A percentile compares a stretch with the other conserved stretches of the same genome.
These are phyloP conservation scores for Glyphotaelius pellucidus DNA, from an alignment of 2,888 invertebrate species.

Conservation along the genomic window DNA sequence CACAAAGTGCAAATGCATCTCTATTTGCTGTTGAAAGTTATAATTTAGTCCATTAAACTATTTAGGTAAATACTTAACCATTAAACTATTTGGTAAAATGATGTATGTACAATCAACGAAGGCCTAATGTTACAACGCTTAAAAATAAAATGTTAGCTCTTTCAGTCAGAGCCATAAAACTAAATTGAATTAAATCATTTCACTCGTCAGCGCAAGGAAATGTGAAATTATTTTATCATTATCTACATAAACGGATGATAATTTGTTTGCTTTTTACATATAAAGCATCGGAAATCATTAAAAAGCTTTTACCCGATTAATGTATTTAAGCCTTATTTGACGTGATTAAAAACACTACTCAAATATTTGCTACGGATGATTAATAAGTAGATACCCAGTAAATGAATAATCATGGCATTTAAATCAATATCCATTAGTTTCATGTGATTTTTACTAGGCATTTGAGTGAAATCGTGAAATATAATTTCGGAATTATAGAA, in stretches of 20 bases:
- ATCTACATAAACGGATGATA: neutral
- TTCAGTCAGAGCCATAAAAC: neutral
- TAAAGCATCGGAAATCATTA: constrained; percentile 29
- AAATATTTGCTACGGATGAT: neutral
- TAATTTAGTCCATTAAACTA: neutral
- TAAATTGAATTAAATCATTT: neutral
- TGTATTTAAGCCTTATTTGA: constrained; percentile 20
- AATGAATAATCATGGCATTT: neutral
- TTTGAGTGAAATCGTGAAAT: neutral
- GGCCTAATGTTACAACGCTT: neutral
- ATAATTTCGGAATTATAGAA: neutral
- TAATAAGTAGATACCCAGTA: constrained; percentile 1
- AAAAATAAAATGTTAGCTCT: neutral
- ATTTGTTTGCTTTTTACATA: constrained; percentile 27
- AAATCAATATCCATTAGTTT: constrained; percentile 15
- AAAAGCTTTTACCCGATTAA: constrained; percentile 34
- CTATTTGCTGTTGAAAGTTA: neutral
- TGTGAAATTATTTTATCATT: neutral
- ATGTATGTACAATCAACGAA: neutral
- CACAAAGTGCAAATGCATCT: neutral
- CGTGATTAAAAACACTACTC: constrained; percentile 18
- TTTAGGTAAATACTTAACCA: neutral
- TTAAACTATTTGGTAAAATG: neutral
- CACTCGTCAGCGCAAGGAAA: neutral
- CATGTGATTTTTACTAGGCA: neutral